A percentile compares a stretch with the other conserved stretches of the same genome.
phyloP scores from a whole-genome alignment of 2,888 invertebrate genomes.

The Aphodius granarius region DNA sequence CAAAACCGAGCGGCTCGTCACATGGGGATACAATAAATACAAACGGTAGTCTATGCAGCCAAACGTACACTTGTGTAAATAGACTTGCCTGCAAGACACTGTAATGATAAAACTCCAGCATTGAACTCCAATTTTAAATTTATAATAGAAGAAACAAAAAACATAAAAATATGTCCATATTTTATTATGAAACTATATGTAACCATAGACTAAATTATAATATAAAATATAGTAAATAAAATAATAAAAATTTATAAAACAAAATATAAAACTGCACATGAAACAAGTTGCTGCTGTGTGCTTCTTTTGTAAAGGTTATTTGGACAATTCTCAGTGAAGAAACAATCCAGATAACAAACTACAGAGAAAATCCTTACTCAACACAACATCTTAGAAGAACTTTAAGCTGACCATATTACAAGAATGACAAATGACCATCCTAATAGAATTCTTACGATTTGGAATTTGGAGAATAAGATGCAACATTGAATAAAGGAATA shows the following conservation, averaged over 20 bases:
- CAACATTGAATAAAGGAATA: not conserved
- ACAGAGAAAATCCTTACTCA: not conserved
- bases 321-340: not conserved
- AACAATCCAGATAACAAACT: not conserved
- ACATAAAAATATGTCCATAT: too few relatives aligned
- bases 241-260: too few relatives aligned
- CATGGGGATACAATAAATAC: too few relatives aligned
- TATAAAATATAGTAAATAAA: too few relatives aligned
- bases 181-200: too few relatives aligned
- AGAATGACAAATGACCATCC: not conserved
- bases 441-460: not conserved
- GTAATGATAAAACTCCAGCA: too few relatives aligned
- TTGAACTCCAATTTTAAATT: not conserved
- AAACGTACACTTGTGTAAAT: not conserved
- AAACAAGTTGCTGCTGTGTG: not conserved
- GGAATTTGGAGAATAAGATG: not conserved
- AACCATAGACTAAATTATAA: too few relatives aligned
- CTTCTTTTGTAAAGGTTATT: not conserved
- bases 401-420: not conserved
- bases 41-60: not conserved
- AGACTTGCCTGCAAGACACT: not conserved
- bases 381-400: not conserved
- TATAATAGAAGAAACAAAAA: not conserved
- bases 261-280: not conserved
- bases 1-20: too few relatives aligned